phyloP scores from a whole-genome alignment of 1,140 invertebrate species.

The Macrotrachela quadricornifera region DNA sequence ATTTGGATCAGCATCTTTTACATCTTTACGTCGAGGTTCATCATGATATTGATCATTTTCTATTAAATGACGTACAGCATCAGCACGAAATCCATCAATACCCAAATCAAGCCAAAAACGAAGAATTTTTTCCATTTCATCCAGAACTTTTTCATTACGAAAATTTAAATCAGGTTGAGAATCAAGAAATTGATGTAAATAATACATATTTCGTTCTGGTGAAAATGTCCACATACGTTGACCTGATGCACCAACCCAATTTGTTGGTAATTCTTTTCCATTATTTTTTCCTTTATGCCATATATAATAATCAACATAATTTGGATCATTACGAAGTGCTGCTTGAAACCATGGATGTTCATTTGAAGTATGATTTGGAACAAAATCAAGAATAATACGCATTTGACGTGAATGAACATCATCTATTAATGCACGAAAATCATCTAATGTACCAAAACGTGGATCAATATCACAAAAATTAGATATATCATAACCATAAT shows the following conservation, averaged over 20 bases:
- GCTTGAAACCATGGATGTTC: conserved; percentile 57
- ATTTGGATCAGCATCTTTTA: not conserved
- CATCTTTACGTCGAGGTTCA: conserved; percentile 12
- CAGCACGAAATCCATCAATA: conserved; percentile 52
- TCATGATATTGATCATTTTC: conserved; percentile 33
- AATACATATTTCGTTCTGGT: conserved; percentile 43
- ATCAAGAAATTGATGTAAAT: conserved; percentile 46
- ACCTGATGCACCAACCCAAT: conserved; percentile 46
- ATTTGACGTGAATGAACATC: conserved; percentile 20
- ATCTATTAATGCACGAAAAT: conserved; percentile 41
- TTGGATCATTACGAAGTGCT: conserved; percentile 39
- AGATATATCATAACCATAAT: conserved; percentile 45
- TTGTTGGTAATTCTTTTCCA: conserved; percentile 41
- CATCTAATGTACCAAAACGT: conserved; percentile 46
- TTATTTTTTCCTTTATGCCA: conserved; percentile 42
- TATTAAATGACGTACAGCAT: conserved; percentile 40
- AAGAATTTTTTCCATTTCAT: conserved; percentile 44
- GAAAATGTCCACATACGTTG: conserved; percentile 48
- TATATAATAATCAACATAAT: conserved; percentile 46
- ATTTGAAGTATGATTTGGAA: conserved; percentile 61
- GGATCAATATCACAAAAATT: conserved; percentile 48
- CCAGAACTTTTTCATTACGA: conserved; percentile 36
- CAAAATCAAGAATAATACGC: conserved; percentile 42
- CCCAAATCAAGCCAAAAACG: conserved; percentile 49
- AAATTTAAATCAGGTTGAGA: conserved; percentile 56